A percentile compares a stretch with the other conserved stretches of the same genome.
Conservation (phyloP, 1,140 invertebrate genomes). For the Neodiprion lecontei region DNA sequence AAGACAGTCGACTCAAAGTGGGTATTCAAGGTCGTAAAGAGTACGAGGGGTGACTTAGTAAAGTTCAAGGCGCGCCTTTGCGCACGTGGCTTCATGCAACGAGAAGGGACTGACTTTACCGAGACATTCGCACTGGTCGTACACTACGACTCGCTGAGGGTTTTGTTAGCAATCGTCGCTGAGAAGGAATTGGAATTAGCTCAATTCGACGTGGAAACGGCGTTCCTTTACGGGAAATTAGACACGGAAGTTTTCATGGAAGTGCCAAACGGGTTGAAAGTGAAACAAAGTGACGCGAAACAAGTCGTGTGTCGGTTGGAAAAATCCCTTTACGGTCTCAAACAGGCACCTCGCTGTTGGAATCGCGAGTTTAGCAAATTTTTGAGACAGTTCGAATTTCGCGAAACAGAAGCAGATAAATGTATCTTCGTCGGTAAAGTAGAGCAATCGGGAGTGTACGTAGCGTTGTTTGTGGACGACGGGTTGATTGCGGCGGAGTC, state of each 20-base stretch:
- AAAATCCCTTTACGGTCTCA: constrained; percentile 45
- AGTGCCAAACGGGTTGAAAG: constrained; percentile 25
- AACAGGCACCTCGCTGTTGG: constrained; percentile 44
- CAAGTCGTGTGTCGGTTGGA: constrained; percentile 27
- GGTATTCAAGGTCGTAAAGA: constrained; percentile 8
- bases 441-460: no score
- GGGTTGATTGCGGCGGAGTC: no score
- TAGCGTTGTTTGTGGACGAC: no score
- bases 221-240: background rate
- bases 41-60: background rate
- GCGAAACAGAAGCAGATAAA: background rate
- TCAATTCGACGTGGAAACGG: background rate
- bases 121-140: constrained; percentile 42
- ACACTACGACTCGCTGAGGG: constrained; percentile 28
- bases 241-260: background rate
- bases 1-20: constrained; percentile 19
- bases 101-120: constrained; percentile 26
- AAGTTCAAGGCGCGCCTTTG: constrained; percentile 10
- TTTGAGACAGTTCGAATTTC: background rate
- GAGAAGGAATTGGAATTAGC: constrained; percentile 6
- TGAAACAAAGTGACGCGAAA: constrained; percentile 37
- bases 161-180: constrained; percentile 32
- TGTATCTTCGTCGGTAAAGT: background rate
- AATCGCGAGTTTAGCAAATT: constrained; percentile 34
- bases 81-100: constrained; percentile 4